phyloP scores from a whole-genome alignment of 1,140 invertebrate genomes.

The Cyclargus thomasi region DNA sequence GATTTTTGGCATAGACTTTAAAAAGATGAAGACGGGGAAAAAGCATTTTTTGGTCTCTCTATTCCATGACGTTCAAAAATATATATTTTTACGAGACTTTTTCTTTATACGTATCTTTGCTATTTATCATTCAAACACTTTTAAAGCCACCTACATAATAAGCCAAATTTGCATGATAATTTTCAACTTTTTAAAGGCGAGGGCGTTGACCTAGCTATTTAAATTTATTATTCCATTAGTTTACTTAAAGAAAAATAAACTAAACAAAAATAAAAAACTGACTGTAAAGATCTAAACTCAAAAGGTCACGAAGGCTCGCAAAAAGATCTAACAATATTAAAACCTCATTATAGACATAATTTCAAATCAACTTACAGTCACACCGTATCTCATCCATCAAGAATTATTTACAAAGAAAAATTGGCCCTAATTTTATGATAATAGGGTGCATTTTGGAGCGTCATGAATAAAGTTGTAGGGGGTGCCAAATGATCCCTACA shows the following conservation, averaged over 20 bases:
- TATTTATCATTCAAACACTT: not conserved
- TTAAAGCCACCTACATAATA: not conserved
- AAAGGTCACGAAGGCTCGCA: not conserved
- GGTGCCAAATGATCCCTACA: conserved; percentile 55
- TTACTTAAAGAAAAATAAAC: not conserved
- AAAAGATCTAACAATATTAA: not conserved
- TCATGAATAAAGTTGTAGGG: conserved; percentile 19
- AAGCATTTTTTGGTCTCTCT: too few species aligned
- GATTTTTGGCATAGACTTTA: too few species aligned
- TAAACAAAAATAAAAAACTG: not conserved
- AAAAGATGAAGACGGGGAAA: too few species aligned
- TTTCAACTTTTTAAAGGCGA: not conserved
- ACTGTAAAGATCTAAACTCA: not conserved
- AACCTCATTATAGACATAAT: not conserved
- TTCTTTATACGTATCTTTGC: not conserved
- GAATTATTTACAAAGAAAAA: not conserved
- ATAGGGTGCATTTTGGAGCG: conserved; percentile 12
- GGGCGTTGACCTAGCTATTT: not conserved
- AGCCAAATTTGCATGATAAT: not conserved
- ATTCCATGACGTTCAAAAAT: too few species aligned
- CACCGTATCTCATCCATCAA: not conserved
- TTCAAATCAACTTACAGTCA: not conserved
- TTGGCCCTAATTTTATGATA: not conserved
- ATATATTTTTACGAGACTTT: too few species aligned
- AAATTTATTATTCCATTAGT: not conserved